Evolutionary conservation across 2,113 vertebrate genomes (phyloP).

Genomic region (Python bivittatus): DNA sequence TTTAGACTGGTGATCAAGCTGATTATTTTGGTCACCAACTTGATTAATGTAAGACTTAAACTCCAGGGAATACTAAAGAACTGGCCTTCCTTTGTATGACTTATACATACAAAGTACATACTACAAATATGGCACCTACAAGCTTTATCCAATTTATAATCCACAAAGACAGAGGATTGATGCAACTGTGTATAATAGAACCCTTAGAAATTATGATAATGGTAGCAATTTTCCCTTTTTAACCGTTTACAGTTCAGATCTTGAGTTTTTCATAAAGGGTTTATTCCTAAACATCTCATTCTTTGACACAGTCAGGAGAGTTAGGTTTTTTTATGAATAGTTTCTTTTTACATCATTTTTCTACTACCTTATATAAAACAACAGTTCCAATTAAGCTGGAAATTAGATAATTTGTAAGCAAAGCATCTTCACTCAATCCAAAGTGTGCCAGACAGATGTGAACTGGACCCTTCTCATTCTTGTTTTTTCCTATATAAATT

Average conservation of each 20-base stretch:
- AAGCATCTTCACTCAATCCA: not conserved
- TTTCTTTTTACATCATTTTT: not conserved
- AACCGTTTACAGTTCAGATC: fast-evolving
- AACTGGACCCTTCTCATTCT: not conserved
- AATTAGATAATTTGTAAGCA: fast-evolving
- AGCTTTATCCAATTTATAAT: not conserved
- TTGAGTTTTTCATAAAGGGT: not conserved
- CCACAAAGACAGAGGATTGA: fast-evolving
- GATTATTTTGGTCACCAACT: too few species aligned
- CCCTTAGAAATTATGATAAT: fast-evolving
- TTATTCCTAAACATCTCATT: not conserved
- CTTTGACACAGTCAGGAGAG: not conserved
- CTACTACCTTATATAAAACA: fast-evolving
- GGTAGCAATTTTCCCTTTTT: not conserved
- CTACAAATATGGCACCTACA: not conserved
- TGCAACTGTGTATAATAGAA: not conserved
- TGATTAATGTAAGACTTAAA: too few species aligned
- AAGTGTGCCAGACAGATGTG: fast-evolving
- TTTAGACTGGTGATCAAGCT: not conserved
- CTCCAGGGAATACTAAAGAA: too few species aligned
- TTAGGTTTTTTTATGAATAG: not conserved
- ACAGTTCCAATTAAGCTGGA: fast-evolving
- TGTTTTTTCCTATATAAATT: not conserved
- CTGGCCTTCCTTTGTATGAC: too few species aligned
- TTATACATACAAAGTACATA: too few species aligned